Evolutionary conservation across 2,888 invertebrate genomes (phyloP), one percentile per base, ranked within the genome.

Genomic region (Erynnis tages): DNA sequence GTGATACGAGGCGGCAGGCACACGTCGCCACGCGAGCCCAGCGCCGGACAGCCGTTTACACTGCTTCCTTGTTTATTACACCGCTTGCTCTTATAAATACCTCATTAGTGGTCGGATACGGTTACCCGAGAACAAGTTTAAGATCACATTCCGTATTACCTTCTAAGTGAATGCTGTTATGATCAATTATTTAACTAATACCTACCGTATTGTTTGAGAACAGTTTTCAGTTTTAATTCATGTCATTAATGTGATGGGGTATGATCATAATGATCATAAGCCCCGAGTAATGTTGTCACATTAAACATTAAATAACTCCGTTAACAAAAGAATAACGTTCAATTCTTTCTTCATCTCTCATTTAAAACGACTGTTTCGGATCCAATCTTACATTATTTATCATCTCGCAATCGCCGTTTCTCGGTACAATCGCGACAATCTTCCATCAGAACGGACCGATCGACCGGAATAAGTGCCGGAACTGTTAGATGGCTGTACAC

Each of bases 401-500:
- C n/a, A n/a, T n/a, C n/a, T n/a, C n/a, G n/a, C n/a, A n/a, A n/a
- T n/a, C n/a, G n/a, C n/a, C n/a, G n/a, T n/a, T n/a, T n/a, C n/a
- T n/a, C n/a, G n/a, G 2, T 32, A 14, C 14, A 32, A 32, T 11
- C 32, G 14, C 14, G 32, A 32, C 32, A 13, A 32, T 11, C 27
- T 5, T 4, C 14, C 32, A 11, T 32, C 2, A 6, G 40, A 27
- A n/a, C 27, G 27, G 7, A 2, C 17, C 16, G 19, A 17, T 25
- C 17, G 25, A 46, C 34, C 16, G 17, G 14, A 14, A 3, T 25
- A 34, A 34, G 34, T 35, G 46, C 23, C 35, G 17, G 14, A 35
- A 35, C 35, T 35, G 46, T 35, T 27, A 17, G 44, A 19, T 14
- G n/a, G 10, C 13, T 25, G 17, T 16, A n/a, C 23, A 32, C 35